Base-by-base conservation (phyloP, 2,113 vertebrate genomes). In the Chionomys nivalis region DNA sequence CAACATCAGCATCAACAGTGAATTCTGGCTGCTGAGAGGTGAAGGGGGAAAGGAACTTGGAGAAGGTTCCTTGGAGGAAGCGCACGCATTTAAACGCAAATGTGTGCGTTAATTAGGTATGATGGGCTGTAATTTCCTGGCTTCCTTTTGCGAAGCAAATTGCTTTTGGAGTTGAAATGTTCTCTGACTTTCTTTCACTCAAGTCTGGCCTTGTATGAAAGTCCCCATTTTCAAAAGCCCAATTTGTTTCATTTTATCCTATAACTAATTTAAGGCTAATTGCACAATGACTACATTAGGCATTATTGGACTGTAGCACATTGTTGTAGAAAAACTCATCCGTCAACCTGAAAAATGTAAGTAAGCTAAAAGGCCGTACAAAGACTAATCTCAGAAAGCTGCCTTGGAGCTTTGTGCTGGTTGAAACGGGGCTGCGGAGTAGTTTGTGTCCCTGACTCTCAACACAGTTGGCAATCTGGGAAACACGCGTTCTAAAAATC, bases 191-290 rank as follows among this genome's bases (percentile, higher is more conserved):
- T 83, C 97, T 91, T 96, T 96, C 92, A 70, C 44, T 94, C 90
- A 95, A 96, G 33, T 89, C 76, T 94, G 93, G 94, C 96, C 97
- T 98, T 93, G 66, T 96, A n/a, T 82, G 98, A 95, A 97, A 97
- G 90, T 96, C 94, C n/a, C 65, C 96, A 70, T 85, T 97, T 77
- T 68, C 79, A 72, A 94, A 96, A 85, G 49, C 21, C 95, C 95
- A 96, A 97, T 97, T 96, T 98, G 42, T 97, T 96, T 97, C 95
- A 94, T 91, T 96, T 97, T 77, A 79, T 97, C 94, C 93, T 96
- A 95, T 97, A 96, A 87, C 98, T 98, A 98, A 98, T 97, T 96
- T 76, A 94, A 93, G 96, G 96, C 93, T 98, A 98, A 98, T 98
- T 97, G 96, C 93, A 65, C 97, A 96, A 94, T 97, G 97, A 97